Percentiles rank a stretch among this genome's conserved stretches.
Evolutionary conservation across 2,797 vertebrate genomes (phyloP).

Genomic region (Stomatorhinus walkeri): DNA sequence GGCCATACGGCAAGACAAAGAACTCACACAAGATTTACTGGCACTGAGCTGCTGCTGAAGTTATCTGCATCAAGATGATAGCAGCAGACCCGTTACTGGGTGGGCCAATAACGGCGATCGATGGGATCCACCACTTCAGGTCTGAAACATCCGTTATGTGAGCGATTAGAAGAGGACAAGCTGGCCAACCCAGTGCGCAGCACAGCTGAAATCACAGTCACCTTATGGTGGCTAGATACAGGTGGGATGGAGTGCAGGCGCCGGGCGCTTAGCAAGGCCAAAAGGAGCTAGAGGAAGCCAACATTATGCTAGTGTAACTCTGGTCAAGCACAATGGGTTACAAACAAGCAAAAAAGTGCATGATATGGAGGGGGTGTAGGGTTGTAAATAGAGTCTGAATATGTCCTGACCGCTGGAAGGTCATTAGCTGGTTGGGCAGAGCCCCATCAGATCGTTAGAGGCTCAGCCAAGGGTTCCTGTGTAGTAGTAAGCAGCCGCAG

Average conservation of each 20-base stretch:
- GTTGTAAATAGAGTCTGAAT: constrained; percentile 35
- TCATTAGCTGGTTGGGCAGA: neutral
- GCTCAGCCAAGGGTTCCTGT: neutral
- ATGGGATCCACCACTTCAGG: neutral
- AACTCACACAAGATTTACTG: neutral
- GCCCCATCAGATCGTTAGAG: neutral
- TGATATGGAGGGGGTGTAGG: neutral
- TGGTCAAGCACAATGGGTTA: neutral
- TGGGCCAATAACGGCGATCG: neutral
- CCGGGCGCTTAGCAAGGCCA: neutral
- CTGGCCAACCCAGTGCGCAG: constrained; percentile 19
- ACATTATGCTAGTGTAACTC: neutral
- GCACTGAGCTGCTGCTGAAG: neutral
- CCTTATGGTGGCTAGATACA: neutral
- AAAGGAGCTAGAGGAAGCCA: constrained; percentile 7
- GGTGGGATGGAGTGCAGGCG: constrained; percentile 22
- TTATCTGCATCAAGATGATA: neutral
- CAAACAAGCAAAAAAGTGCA: neutral
- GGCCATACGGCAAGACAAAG: constrained; percentile 14
- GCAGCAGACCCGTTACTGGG: neutral
- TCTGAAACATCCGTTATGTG: neutral
- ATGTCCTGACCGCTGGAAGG: constrained; percentile 26
- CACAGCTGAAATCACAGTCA: constrained; percentile 12
- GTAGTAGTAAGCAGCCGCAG: neutral
- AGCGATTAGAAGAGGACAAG: constrained; percentile 30